Base-by-base conservation (phyloP, 2,113 vertebrate species). In the Mus spicilegus region DNA sequence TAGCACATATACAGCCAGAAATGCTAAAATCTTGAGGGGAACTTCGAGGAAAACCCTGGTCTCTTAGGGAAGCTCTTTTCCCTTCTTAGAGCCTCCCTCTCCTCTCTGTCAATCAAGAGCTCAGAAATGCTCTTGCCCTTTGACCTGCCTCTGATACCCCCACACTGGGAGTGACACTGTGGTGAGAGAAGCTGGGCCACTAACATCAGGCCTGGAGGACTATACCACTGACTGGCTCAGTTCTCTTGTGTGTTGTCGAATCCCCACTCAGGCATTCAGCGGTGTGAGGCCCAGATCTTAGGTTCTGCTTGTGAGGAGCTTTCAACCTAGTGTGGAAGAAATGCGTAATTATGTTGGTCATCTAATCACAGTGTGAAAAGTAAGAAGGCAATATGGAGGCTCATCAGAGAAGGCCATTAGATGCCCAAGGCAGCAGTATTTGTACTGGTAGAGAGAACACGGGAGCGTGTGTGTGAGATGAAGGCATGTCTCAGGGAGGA, bases 1-100 rank as follows among this genome's bases (percentile, higher is more conserved):
- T 39, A n/a, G 49, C 39, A 91, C 51, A 86, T 61, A 67, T 76
- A 54, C 63, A 86, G 36, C 73, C 54, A 72, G 86, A 96, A 95
- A 94, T 24, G 65, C 54, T 90, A 70, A 92, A 91, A 61, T 36
- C 36, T 63, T 63, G 70, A 88, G 88, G 28, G 73, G 80, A 81
- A 72, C 75, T 77, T 80, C 65, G 90, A 78, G 63, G 69, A 70
- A 58, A 65, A 56, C 36, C 4, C 28, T 7, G 22, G 3, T 20
- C 39, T 78, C 16, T 56, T 22, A 42, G 58, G 69, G 69, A 89
- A 90, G 30, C 46, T 67, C n/a, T 61, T 36, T 95, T 84, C 30
- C 39, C 78, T 87, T 90, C 24, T 1, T 1, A 30, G 33, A 76
- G 54, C 20, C 78, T 30, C 19, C 65, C 28, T 54, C 69, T 30